phyloP scores from a whole-genome alignment of 53 echinoderm and acorn worm genomes.

The Zoroaster sp. region DNA sequence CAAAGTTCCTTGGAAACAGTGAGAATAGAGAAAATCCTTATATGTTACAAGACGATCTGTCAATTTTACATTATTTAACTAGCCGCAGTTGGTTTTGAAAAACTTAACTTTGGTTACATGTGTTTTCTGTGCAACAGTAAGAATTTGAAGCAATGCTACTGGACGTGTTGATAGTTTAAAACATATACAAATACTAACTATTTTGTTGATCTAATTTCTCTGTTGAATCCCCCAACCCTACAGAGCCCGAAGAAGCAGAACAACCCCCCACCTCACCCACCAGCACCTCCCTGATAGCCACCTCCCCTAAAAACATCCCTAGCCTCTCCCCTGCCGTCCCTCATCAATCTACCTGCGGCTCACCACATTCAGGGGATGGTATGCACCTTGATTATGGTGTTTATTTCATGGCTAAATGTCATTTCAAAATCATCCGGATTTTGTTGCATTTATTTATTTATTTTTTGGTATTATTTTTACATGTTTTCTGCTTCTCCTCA shows the following conservation, averaged over 20 bases:
- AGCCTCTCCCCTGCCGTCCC: slow-evolving; percentile 9
- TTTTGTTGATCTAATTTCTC: neutral
- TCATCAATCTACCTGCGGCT: neutral
- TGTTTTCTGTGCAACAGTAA: no score
- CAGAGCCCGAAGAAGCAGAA: neutral
- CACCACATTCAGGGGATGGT: slow-evolving; percentile 31
- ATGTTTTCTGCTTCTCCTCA: neutral
- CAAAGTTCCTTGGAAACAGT: no score
- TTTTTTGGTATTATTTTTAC: no score
- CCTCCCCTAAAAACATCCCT: slow-evolving; percentile 2
- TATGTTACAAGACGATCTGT: no score
- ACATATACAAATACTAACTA: no score
- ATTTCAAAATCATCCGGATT: neutral
- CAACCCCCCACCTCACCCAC: slow-evolving; percentile 23
- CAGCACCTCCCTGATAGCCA: slow-evolving; percentile 23
- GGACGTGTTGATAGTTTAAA: no score
- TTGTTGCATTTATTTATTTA: neutral
- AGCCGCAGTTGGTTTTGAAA: no score
- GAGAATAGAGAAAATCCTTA: no score
- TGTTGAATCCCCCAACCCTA: neutral
- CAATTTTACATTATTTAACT: no score
- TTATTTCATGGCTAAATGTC: neutral
- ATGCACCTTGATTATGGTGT: neutral
- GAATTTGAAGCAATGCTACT: no score
- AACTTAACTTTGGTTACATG: no score